Conservation (phyloP, 2,113 vertebrate species). For the Poeciliopsis retropinna region DNA sequence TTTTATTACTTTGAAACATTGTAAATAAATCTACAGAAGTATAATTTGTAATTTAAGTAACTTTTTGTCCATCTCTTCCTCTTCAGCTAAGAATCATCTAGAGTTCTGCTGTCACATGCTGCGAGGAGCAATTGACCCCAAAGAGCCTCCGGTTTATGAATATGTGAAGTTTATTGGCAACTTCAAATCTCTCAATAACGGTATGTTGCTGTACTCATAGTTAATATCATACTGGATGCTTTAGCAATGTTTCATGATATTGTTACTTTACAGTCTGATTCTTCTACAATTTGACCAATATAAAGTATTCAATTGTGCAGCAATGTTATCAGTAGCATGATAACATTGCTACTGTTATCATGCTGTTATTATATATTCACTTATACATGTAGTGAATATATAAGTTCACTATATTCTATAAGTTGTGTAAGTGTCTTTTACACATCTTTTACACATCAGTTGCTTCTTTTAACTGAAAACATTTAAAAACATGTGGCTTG, state of each 20-base stretch:
- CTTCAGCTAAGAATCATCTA: slow-evolving; percentile 94
- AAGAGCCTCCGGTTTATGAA: slow-evolving; percentile 95
- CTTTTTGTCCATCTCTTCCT: slow-evolving; percentile 28
- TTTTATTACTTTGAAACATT: background rate
- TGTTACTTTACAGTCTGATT: background rate
- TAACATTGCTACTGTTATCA: too few relatives aligned
- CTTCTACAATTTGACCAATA: background rate
- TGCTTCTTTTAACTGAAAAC: background rate
- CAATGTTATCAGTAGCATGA: background rate
- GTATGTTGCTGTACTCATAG: slow-evolving; percentile 64
- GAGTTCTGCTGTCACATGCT: slow-evolving; percentile 99
- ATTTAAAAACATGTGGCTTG: background rate
- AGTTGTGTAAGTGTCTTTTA: background rate
- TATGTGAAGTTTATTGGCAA: slow-evolving; percentile 98
- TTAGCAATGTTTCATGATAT: background rate
- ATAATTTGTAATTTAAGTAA: background rate
- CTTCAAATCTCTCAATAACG: slow-evolving; percentile 96
- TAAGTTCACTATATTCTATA: background rate
- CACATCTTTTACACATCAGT: too few relatives aligned
- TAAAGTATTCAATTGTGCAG: too few relatives aligned
- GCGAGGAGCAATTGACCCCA: slow-evolving; percentile 95
- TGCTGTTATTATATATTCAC: too few relatives aligned
- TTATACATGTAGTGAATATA: too few relatives aligned
- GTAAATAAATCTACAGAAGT: background rate
- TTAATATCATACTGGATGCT: background rate